Evolutionary conservation across 2,113 vertebrate genomes (phyloP).

Genomic region (Strigops habroptila): DNA sequence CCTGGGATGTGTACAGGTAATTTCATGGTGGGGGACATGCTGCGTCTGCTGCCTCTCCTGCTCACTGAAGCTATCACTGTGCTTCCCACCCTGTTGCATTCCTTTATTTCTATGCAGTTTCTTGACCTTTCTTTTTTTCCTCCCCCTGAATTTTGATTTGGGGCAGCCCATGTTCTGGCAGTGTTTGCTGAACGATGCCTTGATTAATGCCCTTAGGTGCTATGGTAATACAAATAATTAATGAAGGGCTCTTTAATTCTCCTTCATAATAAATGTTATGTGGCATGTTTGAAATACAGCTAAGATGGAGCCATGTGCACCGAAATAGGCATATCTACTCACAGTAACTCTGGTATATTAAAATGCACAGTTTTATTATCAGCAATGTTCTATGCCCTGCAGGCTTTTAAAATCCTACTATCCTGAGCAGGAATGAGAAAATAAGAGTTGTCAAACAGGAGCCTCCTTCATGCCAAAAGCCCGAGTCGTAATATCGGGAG

Average conservation of each 20-base stretch:
- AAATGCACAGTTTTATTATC: slow-evolving; percentile 22
- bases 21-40: neutral
- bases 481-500: fast-evolving
- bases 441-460: neutral
- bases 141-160: neutral
- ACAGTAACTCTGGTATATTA: neutral
- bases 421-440: neutral
- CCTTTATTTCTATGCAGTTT: neutral
- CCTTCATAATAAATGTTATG: slow-evolving; percentile 47
- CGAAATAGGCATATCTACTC: neutral
- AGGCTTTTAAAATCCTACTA: neutral
- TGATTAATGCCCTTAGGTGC: slow-evolving; percentile 52
- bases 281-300: slow-evolving; percentile 29
- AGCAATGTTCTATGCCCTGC: neutral
- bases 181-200: neutral
- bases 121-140: neutral
- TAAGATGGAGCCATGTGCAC: neutral
- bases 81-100: neutral
- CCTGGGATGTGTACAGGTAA: neutral
- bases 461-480: neutral
- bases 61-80: neutral
- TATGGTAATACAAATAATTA: slow-evolving; percentile 61
- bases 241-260: slow-evolving; percentile 54
- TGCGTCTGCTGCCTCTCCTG: neutral
- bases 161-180: neutral